Base-by-base conservation (phyloP, 2,797 vertebrate species). In the Craterocephalus amniculus region DNA sequence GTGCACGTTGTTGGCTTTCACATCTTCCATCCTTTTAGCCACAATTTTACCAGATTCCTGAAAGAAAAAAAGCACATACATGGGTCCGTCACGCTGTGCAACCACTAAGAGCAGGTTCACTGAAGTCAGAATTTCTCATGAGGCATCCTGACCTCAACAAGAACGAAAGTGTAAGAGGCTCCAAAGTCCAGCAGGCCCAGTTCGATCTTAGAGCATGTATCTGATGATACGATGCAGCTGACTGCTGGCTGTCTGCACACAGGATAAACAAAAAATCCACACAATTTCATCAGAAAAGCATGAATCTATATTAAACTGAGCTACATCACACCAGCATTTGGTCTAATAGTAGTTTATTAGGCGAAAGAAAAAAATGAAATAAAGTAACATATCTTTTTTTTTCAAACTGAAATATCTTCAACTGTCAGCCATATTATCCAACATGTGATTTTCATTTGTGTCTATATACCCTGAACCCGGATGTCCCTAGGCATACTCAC, bases 151-250 rank as follows among this genome's bases (percentile, higher is more conserved):
- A 99, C 97, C 26, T 92, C 84, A 16, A n/a, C 75, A 71, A 99
- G 92, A 59, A 97, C 84, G 68, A 96, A 0, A 0, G 96, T 95
- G 89, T 99, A 99, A 0, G 93, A 90, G 0, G 94, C 95, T 6
- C 96, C 97, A 3, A 97, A 97, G 87, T 98, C 96, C 57, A 99
- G 92, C 52, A 97, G 89, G 32, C 95, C 97, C 32, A 99, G 85
- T 74, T 95, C 70, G 29, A 97, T 63, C 11, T 22, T 1, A 58
- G 93, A 52, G 38, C 79, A 93, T 1, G 67, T 27, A 13, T 61
- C 67, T 9, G 32, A 63, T 51, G 61, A 70, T 6, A 56, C 78
- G 43, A 52, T 61, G 85, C 94, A 96, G 16, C 34, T 72, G 45
- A 94, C 94, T 3, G 63, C 18, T 35, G 63, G 34, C 61, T 98